Evolutionary conservation across 2,888 invertebrate species (phyloP).

Genomic region (Hartigia nigra): DNA sequence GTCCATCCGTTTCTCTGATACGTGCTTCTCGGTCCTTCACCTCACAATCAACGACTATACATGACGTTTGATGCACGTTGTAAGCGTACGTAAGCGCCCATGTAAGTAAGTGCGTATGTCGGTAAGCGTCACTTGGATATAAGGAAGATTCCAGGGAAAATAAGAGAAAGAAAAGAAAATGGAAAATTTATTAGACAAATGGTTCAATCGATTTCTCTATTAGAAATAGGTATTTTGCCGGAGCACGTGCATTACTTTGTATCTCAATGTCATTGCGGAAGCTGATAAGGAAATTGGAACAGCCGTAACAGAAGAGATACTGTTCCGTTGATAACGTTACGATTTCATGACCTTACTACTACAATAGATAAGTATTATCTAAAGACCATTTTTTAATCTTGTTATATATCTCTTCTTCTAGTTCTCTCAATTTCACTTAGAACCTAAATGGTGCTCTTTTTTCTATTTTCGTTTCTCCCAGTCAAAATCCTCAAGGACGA

Average conservation of each 20-base stretch:
- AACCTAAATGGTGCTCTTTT: not conserved
- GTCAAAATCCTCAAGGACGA: not conserved
- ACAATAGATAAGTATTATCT: not conserved
- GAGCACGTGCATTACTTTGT: not conserved
- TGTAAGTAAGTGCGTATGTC: not conserved
- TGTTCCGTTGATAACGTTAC: not conserved
- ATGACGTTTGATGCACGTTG: not conserved
- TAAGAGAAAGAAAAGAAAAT: not conserved
- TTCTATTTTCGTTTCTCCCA: not conserved
- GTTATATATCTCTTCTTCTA: not conserved
- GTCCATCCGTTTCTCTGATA: constrained; percentile 17
- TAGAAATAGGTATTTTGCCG: not conserved
- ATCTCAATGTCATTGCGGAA: not conserved
- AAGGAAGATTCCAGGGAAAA: not conserved
- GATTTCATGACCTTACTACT: constrained; percentile 4
- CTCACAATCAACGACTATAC: constrained; percentile 40
- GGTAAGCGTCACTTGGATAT: not conserved
- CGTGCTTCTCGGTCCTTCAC: constrained; percentile 52
- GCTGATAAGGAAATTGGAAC: not conserved
- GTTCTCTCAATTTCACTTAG: not conserved
- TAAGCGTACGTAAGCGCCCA: not conserved
- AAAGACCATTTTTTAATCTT: not conserved
- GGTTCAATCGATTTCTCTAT: not conserved
- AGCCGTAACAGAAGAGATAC: not conserved
- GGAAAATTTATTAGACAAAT: not conserved